Percentiles rank a stretch among this genome's conserved stretches.
Evolutionary conservation across 2,797 vertebrate species (phyloP).

Genomic region (Hirundo rustica): DNA sequence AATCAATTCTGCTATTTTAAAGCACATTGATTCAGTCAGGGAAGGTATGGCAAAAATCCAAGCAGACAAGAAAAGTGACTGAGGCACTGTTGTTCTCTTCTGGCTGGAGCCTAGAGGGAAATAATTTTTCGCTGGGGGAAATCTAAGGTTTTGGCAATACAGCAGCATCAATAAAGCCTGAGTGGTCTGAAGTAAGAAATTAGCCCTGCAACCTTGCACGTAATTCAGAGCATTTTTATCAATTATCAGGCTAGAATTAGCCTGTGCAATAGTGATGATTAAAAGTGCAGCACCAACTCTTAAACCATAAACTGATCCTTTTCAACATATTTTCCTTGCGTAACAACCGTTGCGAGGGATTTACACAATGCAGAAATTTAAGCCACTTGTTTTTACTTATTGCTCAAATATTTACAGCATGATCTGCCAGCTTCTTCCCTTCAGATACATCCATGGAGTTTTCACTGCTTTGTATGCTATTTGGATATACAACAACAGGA

Average conservation of each 20-base stretch:
- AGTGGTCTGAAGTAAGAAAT: conserved; percentile 42
- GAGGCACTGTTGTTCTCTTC: conserved; percentile 8
- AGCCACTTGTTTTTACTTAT: conserved; percentile 14
- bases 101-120: conserved; percentile 35
- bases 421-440: conserved; percentile 11
- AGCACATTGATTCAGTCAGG: conserved; percentile 59
- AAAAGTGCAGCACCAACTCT: background rate
- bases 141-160: conserved; percentile 26
- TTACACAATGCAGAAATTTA: background rate
- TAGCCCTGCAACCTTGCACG: background rate
- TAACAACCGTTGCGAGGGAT: background rate
- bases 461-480: background rate
- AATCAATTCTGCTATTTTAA: conserved; percentile 68
- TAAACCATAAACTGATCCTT: background rate
- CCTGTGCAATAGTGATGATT: background rate
- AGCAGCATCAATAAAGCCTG: conserved; percentile 31
- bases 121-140: background rate
- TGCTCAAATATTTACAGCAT: background rate
- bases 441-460: background rate
- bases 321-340: background rate
- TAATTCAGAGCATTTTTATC: conserved; percentile 45
- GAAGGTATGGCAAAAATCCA: conserved; percentile 45
- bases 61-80: background rate
- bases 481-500: background rate
- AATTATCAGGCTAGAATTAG: conserved; percentile 3